These are phyloP conservation scores for Campaea margaritaria DNA, from an alignment of 2,888 invertebrate genomes.

Conservation along the genomic window DNA sequence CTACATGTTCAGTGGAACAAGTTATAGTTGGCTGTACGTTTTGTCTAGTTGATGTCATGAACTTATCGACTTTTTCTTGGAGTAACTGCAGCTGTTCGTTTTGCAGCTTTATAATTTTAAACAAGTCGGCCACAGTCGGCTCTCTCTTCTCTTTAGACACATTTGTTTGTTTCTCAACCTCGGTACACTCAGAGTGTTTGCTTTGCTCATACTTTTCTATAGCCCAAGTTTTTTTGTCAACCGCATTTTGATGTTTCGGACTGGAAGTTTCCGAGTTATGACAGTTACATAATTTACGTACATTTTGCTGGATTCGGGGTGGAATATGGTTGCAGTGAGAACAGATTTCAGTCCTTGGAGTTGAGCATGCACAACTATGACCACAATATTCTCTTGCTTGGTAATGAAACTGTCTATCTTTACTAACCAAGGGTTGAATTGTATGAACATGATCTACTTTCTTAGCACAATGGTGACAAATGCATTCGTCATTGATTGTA, in stretches of 20 bases:
- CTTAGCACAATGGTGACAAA: slow-evolving; percentile 65
- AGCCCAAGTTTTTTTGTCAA: slow-evolving; percentile 71
- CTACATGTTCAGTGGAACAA: slow-evolving; percentile 62
- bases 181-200: slow-evolving; percentile 55
- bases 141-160: slow-evolving; percentile 74
- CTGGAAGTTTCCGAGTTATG: slow-evolving; percentile 19
- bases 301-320: slow-evolving; percentile 28
- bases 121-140: slow-evolving; percentile 85
- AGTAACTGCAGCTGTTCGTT: slow-evolving; percentile 87
- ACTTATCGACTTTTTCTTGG: slow-evolving; percentile 87
- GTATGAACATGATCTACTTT: slow-evolving; percentile 29
- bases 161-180: slow-evolving; percentile 64
- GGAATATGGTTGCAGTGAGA: slow-evolving; percentile 40
- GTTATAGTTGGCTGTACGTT: slow-evolving; percentile 56
- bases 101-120: slow-evolving; percentile 88
- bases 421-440: slow-evolving; percentile 18
- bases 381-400: neutral
- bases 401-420: slow-evolving; percentile 30
- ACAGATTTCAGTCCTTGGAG: slow-evolving; percentile 40
- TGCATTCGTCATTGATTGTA: slow-evolving; percentile 49
- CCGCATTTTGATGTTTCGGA: slow-evolving; percentile 52
- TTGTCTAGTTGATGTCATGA: slow-evolving; percentile 65
- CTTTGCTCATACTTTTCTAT: slow-evolving; percentile 69
- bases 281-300: slow-evolving; percentile 43
- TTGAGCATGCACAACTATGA: slow-evolving; percentile 34